These are phyloP conservation scores for Xenopus petersii DNA, from an alignment of 2,797 vertebrate species.

Conservation along the genomic window DNA sequence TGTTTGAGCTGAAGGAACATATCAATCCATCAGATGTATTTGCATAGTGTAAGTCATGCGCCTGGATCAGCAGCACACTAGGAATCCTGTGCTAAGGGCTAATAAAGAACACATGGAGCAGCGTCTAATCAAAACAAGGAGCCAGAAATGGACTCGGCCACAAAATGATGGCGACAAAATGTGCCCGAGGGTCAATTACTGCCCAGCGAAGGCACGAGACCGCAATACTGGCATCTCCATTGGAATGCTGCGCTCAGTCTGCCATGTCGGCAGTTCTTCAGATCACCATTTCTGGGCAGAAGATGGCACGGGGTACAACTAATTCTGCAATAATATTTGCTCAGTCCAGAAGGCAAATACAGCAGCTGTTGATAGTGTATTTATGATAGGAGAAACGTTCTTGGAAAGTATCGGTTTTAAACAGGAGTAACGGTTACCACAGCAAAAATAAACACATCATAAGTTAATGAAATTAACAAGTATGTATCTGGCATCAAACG, in stretches of 20 bases:
- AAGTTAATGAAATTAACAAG: too few species aligned
- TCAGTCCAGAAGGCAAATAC: not conserved
- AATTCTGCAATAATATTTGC: slow-evolving; percentile 5
- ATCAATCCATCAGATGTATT: not conserved
- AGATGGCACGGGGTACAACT: not conserved
- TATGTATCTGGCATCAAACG: too few species aligned
- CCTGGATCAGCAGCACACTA: not conserved
- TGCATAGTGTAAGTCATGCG: not conserved
- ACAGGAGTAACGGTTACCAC: not conserved
- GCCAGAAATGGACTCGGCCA: slow-evolving; percentile 3
- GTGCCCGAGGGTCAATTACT: slow-evolving; percentile 3
- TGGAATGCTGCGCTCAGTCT: not conserved
- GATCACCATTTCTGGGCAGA: slow-evolving; percentile 15
- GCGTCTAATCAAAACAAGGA: slow-evolving; percentile 23
- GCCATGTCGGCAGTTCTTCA: slow-evolving; percentile 6
- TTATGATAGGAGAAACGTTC: not conserved
- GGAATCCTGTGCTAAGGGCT: not conserved
- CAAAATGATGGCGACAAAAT: slow-evolving; percentile 3
- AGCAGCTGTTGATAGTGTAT: slow-evolving; percentile 17
- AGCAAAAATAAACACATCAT: not conserved
- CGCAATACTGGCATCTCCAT: slow-evolving; percentile 7
- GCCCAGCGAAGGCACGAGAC: not conserved
- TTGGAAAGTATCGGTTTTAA: not conserved
- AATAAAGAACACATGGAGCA: slow-evolving; percentile 29
- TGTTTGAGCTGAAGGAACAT: not conserved